Evolutionary conservation across 1,140 invertebrate species (phyloP).

Genomic region (Teleogryllus occipitalis): DNA sequence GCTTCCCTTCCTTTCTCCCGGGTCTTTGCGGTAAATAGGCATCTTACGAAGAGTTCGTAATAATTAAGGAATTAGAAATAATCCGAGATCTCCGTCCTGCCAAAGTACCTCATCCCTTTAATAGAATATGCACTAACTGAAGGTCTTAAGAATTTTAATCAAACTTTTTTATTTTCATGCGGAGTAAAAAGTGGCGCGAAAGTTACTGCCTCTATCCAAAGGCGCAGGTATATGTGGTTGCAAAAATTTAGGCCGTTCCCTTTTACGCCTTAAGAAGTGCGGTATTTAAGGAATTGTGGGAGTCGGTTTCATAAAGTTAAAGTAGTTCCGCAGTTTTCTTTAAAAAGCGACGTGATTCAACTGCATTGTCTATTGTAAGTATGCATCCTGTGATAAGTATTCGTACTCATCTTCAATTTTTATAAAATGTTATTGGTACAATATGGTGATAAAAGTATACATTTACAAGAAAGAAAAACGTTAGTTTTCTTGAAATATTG

Average conservation of each 20-base stretch:
- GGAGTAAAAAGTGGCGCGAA: background rate
- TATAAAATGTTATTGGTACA: no score
- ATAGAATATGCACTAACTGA: background rate
- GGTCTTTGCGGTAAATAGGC: no score
- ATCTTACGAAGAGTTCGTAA: background rate
- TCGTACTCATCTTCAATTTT: no score
- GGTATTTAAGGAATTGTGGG: no score
- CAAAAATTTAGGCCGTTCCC: background rate
- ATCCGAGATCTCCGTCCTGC: background rate
- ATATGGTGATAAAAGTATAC: no score
- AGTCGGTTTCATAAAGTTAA: no score
- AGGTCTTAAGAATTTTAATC: background rate
- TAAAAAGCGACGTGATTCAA: no score
- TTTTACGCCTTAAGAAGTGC: background rate
- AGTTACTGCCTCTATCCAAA: background rate
- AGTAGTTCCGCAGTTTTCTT: no score
- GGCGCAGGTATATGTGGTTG: background rate
- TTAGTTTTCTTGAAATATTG: no score
- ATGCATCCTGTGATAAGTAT: no score
- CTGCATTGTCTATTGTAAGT: no score
- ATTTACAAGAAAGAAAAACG: no score
- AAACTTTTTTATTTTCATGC: background rate
- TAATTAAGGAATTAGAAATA: background rate
- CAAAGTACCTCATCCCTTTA: background rate
- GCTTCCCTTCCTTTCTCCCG: background rate